Evolutionary conservation across 2,113 vertebrate species (phyloP), one percentile per base, ranked within the genome.

Genomic region (Albula glossodonta): DNA sequence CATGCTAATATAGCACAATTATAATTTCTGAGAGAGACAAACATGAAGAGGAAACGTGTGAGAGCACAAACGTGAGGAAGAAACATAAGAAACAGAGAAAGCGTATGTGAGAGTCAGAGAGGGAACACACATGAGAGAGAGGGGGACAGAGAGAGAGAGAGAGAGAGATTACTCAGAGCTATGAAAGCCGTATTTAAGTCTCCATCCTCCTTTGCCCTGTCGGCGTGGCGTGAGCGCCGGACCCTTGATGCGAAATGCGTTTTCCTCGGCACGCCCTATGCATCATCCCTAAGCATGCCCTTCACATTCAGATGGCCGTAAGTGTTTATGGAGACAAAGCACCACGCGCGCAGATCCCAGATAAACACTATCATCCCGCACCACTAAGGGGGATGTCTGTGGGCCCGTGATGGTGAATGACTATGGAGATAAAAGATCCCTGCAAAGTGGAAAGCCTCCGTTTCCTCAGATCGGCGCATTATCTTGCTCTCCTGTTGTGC

Each of bases 321-420:
- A 74, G n/a, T 74, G 70, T 74, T 74, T 74, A 74, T 31, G 22
- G 25, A 74, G 70, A 74, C 22, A n/a, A 8, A 31, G 70, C 8
- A n/a, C 22, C 5, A n/a, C 5, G n/a, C 31, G 70, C n/a, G 22
- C 8, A 74, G n/a, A 31, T 74, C 9, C 22, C 22, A 74, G 70
- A 74, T 74, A 31, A 70, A 70, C 63, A 74, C 70, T 74, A 74
- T 74, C 70, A 74, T 74, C 70, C n/a, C 9, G 60, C 70, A 31
- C 70, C 70, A 9, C 70, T 74, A 31, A 25, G 63, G 11, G 17
- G 60, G 60, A 19, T 74, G 70, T n/a, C 63, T 7, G 70, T 1
- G 31, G 10, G 7, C 22, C 22, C 8, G 22, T 74, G 70, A 31
- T 31, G n/a, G 70, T 74, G 31, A 74, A 10, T 74, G 70, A 31